Evolutionary conservation across 2,888 invertebrate genomes (phyloP).

Genomic region (Dynastes maya): DNA sequence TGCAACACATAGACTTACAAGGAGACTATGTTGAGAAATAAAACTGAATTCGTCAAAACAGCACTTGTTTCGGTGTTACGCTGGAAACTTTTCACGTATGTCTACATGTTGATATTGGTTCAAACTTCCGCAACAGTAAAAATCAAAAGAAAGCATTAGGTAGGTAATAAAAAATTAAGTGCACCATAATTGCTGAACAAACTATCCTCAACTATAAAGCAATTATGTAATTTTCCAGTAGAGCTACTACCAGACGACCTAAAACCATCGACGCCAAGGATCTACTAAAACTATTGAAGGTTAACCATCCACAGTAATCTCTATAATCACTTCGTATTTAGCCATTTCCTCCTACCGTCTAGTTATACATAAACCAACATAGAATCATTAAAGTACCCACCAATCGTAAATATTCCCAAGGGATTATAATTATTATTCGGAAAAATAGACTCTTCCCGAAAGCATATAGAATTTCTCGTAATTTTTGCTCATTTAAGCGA

Average conservation of each 20-base stretch:
- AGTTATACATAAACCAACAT: conserved; percentile 1
- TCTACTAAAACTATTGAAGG: conserved; percentile 64
- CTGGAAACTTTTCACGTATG: no score
- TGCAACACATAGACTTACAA: no score
- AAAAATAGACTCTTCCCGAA: conserved; percentile 13
- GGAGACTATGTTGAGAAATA: no score
- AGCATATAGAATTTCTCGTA: conserved; percentile 58
- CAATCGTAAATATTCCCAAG: conserved; percentile 24
- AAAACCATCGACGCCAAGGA: conserved; percentile 61
- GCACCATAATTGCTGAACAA: conserved; percentile 30
- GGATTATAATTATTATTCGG: conserved; percentile 20
- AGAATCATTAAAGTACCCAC: background rate
- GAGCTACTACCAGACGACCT: conserved; percentile 52
- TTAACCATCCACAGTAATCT: conserved; percentile 64
- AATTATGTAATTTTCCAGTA: conserved; percentile 49
- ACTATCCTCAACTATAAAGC: conserved; percentile 29
- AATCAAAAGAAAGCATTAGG: no score
- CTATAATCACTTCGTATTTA: conserved; percentile 59
- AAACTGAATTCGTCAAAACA: no score
- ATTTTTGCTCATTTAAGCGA: conserved; percentile 64
- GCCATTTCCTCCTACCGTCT: conserved; percentile 26
- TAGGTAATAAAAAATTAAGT: conserved; percentile 13
- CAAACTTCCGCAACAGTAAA: no score
- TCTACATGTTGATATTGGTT: no score
- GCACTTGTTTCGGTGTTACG: no score